Evolutionary conservation across 23 tunicate species (phyloP), one percentile per base, ranked within the genome.

Genomic region (Botrylloides violaceus): DNA sequence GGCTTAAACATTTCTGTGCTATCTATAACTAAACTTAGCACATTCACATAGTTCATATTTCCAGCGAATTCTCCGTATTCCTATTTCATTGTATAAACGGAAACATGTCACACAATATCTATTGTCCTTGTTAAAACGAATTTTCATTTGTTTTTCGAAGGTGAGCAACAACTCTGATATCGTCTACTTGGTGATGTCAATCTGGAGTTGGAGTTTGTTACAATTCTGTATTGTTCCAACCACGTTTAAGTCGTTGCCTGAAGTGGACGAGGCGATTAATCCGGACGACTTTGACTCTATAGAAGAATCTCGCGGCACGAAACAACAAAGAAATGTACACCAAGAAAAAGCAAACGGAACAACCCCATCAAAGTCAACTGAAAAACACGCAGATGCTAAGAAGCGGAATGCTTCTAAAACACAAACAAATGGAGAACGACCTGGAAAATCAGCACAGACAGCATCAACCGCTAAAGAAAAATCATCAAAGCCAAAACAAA

Each of bases 201-300:
- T 77, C 2, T 85, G 84, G 84, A 80, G 76, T 29, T 85, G 80
- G 92, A 78, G 84, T 47, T 58, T 85, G 21, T 61, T 79, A 28
- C 92, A 85, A 47, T 85, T 85, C 59, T 71, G 77, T 56, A 37
- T 85, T 2, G 77, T 79, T 36, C 71, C 82, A 31, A 85, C 92
- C 7, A 77, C 92, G 4, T 29, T 68, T 6, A 85, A 79, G 73
- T 58, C 58, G 3, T 35, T 79, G 49, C 92, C 92, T 2, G 58
- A 31, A 5, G 66, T 66, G 1, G 77, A 79, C 9, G 76, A 79
- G 37, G 21, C 58, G 6, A 18, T 68, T 27, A 60, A 25, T n/a
- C 29, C 65, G 30, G 31, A 26, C 24, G 1, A 60, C 29, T 26
- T 60, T 28, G 30, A 28, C 1, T 1, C 1, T 60, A 1, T 60